A percentile compares a stretch with the other conserved stretches of the same genome.
These are phyloP conservation scores for Anguilla obscura DNA, from an alignment of 2,797 vertebrate genomes.

Conservation along the genomic window DNA sequence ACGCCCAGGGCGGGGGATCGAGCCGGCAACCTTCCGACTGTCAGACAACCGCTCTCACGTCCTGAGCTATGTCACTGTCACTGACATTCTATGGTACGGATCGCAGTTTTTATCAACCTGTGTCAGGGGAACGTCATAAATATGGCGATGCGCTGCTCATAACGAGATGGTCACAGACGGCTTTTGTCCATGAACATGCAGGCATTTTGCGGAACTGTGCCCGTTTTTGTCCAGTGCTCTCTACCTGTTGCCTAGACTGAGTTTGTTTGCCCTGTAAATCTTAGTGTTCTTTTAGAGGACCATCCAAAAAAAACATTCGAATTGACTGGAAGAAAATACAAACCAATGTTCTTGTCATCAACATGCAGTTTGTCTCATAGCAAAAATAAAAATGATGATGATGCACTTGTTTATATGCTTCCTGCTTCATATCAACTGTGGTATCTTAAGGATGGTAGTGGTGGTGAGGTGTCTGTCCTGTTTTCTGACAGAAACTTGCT, in stretches of 20 bases:
- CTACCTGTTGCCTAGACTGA: background rate
- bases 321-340: background rate
- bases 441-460: slow-evolving; percentile 34
- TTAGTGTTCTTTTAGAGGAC: background rate
- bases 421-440: slow-evolving; percentile 38
- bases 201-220: background rate
- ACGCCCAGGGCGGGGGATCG: no score
- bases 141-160: background rate
- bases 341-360: background rate
- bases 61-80: background rate
- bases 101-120: background rate
- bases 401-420: background rate
- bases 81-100: background rate
- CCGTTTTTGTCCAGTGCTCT: background rate
- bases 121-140: background rate
- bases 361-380: background rate
- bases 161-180: no score
- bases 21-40: no score
- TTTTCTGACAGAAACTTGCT: slow-evolving; percentile 11
- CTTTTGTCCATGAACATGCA: background rate
- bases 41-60: no score
- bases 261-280: background rate
- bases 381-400: background rate
- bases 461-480: slow-evolving; percentile 21
- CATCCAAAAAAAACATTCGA: background rate